Evolutionary conservation across 2,797 vertebrate genomes (phyloP).

Genomic region (Eulemur albifrons): DNA sequence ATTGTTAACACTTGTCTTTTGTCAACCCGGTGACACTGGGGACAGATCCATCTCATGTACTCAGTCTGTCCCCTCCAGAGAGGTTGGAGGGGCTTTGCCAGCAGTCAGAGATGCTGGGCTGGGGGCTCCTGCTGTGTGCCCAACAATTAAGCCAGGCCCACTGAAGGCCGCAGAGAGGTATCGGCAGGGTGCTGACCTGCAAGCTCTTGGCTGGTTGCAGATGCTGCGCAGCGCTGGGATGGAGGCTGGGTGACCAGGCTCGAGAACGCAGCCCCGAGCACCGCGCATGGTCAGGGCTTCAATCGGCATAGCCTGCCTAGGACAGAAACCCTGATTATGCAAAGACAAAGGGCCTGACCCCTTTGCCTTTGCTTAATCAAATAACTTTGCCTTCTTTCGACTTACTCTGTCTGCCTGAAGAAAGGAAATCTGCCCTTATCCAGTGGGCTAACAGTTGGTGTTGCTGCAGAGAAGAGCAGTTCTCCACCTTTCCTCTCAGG

Average conservation of each 20-base stretch:
- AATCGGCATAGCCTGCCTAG: neutral
- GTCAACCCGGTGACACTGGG: neutral
- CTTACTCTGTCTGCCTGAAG: slow-evolving; percentile 29
- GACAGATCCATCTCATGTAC: neutral
- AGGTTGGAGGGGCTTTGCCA: neutral
- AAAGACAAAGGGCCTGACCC: neutral
- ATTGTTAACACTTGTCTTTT: neutral
- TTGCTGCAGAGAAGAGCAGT: neutral
- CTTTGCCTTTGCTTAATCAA: slow-evolving; percentile 73
- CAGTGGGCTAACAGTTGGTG: slow-evolving; percentile 15
- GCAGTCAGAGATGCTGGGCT: neutral
- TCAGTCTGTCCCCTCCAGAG: too few species aligned
- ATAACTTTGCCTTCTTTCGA: slow-evolving; percentile 49
- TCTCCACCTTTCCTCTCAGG: neutral
- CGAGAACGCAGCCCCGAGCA: neutral
- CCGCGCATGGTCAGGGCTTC: neutral
- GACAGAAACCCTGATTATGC: neutral
- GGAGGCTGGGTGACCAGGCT: neutral
- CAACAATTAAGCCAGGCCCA: neutral
- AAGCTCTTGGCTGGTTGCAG: neutral
- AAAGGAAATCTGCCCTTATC: neutral
- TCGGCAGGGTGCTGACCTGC: neutral
- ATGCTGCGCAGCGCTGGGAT: neutral
- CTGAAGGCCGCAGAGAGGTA: neutral
- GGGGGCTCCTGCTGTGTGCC: neutral